Evolutionary conservation across 2,888 invertebrate genomes (phyloP).

Genomic region (Cephus pygmeus): DNA sequence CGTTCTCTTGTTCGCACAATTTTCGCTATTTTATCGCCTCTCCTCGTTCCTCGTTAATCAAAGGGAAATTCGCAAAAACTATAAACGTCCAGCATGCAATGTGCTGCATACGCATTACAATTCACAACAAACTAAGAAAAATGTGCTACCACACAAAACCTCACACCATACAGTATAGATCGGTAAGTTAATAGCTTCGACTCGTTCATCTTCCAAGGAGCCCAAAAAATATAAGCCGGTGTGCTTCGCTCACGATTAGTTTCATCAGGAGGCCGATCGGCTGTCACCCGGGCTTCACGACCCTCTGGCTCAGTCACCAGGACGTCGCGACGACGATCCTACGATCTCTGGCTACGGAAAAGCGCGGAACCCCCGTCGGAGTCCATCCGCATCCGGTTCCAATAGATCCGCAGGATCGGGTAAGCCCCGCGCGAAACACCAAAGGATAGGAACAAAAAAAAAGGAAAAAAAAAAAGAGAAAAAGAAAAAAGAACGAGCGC

Average conservation of each 20-base stretch:
- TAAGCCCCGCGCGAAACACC: conserved; percentile 18
- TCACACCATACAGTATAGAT: conserved; percentile 23
- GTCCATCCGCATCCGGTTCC: background rate
- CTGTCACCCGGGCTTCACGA: conserved; percentile 10
- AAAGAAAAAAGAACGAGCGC: conserved; percentile 13
- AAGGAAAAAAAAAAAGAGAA: conserved; percentile 21
- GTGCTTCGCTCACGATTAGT: background rate
- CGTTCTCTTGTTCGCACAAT: background rate
- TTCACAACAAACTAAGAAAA: conserved; percentile 53
- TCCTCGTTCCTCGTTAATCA: background rate
- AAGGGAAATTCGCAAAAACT: background rate
- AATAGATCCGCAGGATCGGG: background rate
- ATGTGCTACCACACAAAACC: conserved; percentile 54
- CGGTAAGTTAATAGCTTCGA: background rate
- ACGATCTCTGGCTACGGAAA: no score
- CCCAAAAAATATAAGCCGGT: background rate
- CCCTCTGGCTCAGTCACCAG: no score
- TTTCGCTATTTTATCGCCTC: background rate
- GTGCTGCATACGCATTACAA: conserved; percentile 54
- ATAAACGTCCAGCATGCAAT: conserved; percentile 44
- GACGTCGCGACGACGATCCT: no score
- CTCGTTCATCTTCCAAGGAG: background rate
- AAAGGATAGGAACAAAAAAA: conserved; percentile 29
- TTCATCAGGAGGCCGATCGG: background rate
- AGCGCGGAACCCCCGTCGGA: no score